Evolutionary conservation across 1,140 invertebrate genomes (phyloP).

Genomic region (Eubasilissa regina): DNA sequence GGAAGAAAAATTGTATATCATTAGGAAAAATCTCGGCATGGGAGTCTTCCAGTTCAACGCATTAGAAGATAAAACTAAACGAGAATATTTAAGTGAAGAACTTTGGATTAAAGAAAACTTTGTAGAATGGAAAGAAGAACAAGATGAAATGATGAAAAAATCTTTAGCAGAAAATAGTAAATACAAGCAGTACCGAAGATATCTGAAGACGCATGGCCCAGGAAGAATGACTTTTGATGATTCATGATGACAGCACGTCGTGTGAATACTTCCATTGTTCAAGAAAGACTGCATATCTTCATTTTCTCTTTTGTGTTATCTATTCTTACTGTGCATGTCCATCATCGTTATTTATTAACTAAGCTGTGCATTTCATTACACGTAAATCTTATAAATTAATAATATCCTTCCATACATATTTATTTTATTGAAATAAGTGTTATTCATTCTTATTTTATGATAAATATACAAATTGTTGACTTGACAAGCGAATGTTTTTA

Average conservation of each 20-base stretch:
- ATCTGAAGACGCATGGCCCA: slow-evolving; percentile 85
- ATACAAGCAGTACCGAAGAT: slow-evolving; percentile 85
- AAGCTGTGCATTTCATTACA: slow-evolving; percentile 35
- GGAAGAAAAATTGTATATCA: slow-evolving; percentile 89
- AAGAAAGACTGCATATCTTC: slow-evolving; percentile 41
- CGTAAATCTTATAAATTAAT: slow-evolving; percentile 1
- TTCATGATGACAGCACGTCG: slow-evolving; percentile 68
- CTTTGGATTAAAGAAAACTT: slow-evolving; percentile 90
- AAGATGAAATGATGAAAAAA: slow-evolving; percentile 88
- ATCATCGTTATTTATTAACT: slow-evolving; percentile 36
- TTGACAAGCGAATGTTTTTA: slow-evolving; percentile 10
- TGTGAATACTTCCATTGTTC: neutral
- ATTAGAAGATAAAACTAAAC: slow-evolving; percentile 82
- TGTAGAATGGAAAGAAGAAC: slow-evolving; percentile 82
- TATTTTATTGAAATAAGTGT: slow-evolving; percentile 37
- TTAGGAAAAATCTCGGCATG: slow-evolving; percentile 84
- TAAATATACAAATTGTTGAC: slow-evolving; percentile 15
- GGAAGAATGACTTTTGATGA: slow-evolving; percentile 88
- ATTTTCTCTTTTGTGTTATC: slow-evolving; percentile 14
- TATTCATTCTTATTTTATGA: slow-evolving; percentile 24
- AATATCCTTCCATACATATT: slow-evolving; percentile 31
- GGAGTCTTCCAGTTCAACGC: slow-evolving; percentile 79
- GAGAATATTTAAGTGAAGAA: slow-evolving; percentile 82
- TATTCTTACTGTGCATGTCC: slow-evolving; percentile 6
- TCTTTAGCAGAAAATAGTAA: slow-evolving; percentile 84